Evolutionary conservation across 2,113 vertebrate species (phyloP).

Genomic region (Notarius quadriscutis): DNA sequence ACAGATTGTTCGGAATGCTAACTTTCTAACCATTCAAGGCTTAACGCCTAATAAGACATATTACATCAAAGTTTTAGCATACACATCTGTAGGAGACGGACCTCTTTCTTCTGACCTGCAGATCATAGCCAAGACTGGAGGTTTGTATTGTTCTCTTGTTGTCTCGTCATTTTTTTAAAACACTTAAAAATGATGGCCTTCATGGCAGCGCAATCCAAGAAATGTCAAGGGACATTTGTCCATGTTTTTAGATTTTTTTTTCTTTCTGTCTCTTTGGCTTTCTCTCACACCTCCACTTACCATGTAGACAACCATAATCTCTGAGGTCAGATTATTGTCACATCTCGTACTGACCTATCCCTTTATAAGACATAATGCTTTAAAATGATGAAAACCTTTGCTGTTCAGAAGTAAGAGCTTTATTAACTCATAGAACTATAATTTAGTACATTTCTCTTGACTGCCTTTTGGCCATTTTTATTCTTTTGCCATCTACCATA

Average conservation of each 20-base stretch:
- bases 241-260: neutral
- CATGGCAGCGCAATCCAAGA: neutral
- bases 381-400: neutral
- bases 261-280: neutral
- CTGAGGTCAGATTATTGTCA: slow-evolving; percentile 29
- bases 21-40: slow-evolving; percentile 93
- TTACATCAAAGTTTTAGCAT: slow-evolving; percentile 95
- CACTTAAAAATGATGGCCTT: slow-evolving; percentile 10
- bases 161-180: neutral
- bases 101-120: slow-evolving; percentile 95
- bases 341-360: neutral
- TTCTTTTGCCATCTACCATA: neutral
- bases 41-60: slow-evolving; percentile 95
- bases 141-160: slow-evolving; percentile 68
- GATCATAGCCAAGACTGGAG: slow-evolving; percentile 97
- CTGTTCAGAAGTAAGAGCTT: neutral
- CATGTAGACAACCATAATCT: slow-evolving; percentile 50
- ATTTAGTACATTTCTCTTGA: neutral
- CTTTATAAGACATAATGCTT: neutral
- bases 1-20: slow-evolving; percentile 91
- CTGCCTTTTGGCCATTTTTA: neutral
- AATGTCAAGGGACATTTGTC: neutral
- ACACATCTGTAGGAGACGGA: slow-evolving; percentile 96
- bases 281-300: slow-evolving; percentile 24
- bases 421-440: slow-evolving; percentile 12